These are phyloP conservation scores for Ptychobarbus kaznakovi DNA, from an alignment of 2,797 vertebrate genomes.

Conservation along the genomic window DNA sequence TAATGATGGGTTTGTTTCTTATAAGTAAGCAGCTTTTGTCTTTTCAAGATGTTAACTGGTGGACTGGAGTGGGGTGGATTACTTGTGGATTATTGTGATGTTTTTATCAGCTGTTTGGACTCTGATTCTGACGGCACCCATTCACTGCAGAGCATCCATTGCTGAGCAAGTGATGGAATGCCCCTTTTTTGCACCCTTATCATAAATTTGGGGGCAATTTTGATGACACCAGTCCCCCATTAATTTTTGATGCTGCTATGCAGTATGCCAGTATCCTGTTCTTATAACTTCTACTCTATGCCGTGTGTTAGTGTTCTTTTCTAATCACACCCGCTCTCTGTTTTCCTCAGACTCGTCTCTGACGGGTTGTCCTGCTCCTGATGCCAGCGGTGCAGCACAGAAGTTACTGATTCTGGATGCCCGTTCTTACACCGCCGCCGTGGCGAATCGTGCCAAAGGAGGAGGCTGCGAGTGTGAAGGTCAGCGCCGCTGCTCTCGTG, in stretches of 20 bases:
- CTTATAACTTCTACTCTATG: background rate
- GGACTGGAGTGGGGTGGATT: no score
- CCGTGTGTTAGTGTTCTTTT: background rate
- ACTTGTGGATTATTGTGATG: background rate
- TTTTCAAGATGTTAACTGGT: background rate
- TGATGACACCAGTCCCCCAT: background rate
- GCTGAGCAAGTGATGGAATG: background rate
- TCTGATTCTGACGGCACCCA: background rate
- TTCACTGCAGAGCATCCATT: background rate
- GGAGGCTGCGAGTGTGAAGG: conserved; percentile 99
- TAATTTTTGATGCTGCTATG: background rate
- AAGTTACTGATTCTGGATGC: conserved; percentile 97
- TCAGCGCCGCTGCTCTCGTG: conserved; percentile 63
- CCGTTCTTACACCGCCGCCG: conserved; percentile 97
- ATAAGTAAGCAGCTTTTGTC: background rate
- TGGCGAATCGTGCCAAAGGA: conserved; percentile 98
- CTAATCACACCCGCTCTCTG: background rate
- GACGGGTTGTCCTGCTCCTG: conserved; percentile 84
- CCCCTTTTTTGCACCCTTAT: background rate
- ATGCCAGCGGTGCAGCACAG: conserved; percentile 86
- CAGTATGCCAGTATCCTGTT: background rate
- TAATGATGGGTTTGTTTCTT: background rate
- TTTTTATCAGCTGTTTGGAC: background rate
- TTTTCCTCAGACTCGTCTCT: conserved; percentile 88
- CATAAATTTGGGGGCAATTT: background rate